Evolutionary conservation across 2,888 invertebrate genomes (phyloP), one percentile per base, ranked within the genome.

Genomic region (Lordiphosa andalusiaca): DNA sequence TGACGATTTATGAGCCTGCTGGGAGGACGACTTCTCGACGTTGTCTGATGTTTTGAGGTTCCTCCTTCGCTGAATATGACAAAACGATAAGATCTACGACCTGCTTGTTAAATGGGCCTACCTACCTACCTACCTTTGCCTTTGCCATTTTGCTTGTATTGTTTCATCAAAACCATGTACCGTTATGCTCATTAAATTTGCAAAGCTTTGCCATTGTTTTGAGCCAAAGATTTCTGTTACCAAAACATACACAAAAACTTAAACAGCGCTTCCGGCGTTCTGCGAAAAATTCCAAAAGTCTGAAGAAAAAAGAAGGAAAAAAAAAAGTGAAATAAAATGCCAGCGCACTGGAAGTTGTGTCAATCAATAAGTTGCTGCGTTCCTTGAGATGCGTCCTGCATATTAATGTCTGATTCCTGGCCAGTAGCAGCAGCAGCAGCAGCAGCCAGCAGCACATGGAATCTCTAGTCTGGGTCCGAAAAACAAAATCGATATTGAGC

Each of bases 321-420:
- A 63, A 16, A 16, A 44, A 52, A 63, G 40, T 57, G 41, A 63
- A 63, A 63, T 65, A 57, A 63, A 66, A 67, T 67, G 58, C 59
- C 59, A 75, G 57, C 68, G 71, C 69, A 66, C 42, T 81, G 75
- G 80, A 84, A 86, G 77, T 80, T 86, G 82, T 87, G 87, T 87
- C 88, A 87, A 88, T 87, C 88, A 87, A 87, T 87, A 87, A 85
- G 81, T 77, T 78, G 72, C 71, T 61, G 55, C 64, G 62, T 56
- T 65, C 23, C 56, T 52, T 40, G 68, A 61, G 62, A 84, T 82
- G 86, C 73, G 83, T 76, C 75, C 78, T 87, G 87, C 84, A 88
- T 87, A 84, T 73, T 86, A 87, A 87, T 81, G 81, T 42, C 60
- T 47, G 41, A 16, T 23, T 46, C 35, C 46, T 47, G 46, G 46